Conservation (phyloP, 1,140 invertebrate genomes). For the Lepidostoma basale region DNA sequence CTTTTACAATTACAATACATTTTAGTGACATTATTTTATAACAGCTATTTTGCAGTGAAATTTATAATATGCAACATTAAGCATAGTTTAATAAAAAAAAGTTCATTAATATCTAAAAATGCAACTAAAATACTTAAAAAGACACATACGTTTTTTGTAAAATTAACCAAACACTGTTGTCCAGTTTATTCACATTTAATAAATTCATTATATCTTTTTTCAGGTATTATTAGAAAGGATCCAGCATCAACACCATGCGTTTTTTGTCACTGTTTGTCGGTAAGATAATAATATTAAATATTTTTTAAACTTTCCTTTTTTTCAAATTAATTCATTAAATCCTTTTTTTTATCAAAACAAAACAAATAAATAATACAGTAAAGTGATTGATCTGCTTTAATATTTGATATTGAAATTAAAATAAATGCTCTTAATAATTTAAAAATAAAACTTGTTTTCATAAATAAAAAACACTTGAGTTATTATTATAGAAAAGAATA, state of each 20-base stretch:
- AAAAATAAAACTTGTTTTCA: too few species aligned
- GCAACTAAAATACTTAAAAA: neutral
- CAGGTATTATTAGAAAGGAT: constrained; percentile 30
- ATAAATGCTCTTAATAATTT: too few species aligned
- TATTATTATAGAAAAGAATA: too few species aligned
- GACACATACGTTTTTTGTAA: neutral
- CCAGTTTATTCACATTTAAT: too few species aligned
- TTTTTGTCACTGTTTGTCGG: constrained; percentile 41
- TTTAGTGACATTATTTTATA: too few species aligned
- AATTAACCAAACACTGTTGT: neutral
- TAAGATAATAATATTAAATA: constrained; percentile 33
- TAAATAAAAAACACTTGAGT: too few species aligned
- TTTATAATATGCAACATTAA: neutral
- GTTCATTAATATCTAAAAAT: neutral
- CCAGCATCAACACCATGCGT: constrained; percentile 43
- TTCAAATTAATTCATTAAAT: neutral
- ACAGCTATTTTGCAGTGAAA: neutral
- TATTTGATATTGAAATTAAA: too few species aligned
- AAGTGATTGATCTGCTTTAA: neutral
- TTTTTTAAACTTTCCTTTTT: neutral
- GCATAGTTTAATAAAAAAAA: neutral
- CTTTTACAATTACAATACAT: too few species aligned
- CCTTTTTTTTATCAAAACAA: neutral
- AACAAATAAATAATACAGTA: neutral
- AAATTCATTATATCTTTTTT: constrained; percentile 29